phyloP scores from a whole-genome alignment of 2,888 invertebrate species.

The Pseudeuparius sepicola region DNA sequence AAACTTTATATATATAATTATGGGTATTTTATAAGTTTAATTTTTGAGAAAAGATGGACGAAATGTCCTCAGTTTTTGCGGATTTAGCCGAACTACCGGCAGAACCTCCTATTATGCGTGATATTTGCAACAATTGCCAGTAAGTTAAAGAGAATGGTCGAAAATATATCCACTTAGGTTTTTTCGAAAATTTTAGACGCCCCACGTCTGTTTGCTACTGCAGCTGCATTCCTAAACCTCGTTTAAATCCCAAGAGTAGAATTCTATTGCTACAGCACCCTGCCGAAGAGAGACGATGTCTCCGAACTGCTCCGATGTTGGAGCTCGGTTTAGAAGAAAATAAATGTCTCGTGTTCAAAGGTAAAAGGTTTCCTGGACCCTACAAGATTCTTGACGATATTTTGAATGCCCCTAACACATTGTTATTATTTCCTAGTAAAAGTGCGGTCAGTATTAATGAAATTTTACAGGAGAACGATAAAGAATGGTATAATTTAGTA shows the following conservation, averaged over 20 bases:
- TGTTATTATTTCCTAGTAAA: conserved; percentile 74
- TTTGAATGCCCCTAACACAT: conserved; percentile 54
- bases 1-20: too few relatives aligned
- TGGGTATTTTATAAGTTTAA: too few relatives aligned
- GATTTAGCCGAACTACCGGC: conserved; percentile 63
- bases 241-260: conserved; percentile 56
- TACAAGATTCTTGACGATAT: conserved; percentile 57
- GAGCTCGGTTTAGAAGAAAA: conserved; percentile 60
- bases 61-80: too few relatives aligned
- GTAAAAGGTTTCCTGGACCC: conserved; percentile 73
- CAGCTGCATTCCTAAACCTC: conserved; percentile 62
- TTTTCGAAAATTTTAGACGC: conserved; percentile 48
- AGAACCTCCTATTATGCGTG: conserved; percentile 66
- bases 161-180: conserved; percentile 18
- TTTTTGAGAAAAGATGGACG: too few relatives aligned
- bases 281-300: conserved; percentile 80
- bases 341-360: conserved; percentile 70
- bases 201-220: conserved; percentile 89
- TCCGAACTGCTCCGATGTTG: conserved; percentile 85
- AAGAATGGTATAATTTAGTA: conserved; percentile 72
- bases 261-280: conserved; percentile 86
- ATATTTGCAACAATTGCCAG: conserved; percentile 65
- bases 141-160: conserved; percentile 39
- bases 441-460: conserved; percentile 49
- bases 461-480: conserved; percentile 22